Evolutionary conservation across 2,113 vertebrate species (phyloP).

Genomic region (Reinhardtius hippoglossoides): DNA sequence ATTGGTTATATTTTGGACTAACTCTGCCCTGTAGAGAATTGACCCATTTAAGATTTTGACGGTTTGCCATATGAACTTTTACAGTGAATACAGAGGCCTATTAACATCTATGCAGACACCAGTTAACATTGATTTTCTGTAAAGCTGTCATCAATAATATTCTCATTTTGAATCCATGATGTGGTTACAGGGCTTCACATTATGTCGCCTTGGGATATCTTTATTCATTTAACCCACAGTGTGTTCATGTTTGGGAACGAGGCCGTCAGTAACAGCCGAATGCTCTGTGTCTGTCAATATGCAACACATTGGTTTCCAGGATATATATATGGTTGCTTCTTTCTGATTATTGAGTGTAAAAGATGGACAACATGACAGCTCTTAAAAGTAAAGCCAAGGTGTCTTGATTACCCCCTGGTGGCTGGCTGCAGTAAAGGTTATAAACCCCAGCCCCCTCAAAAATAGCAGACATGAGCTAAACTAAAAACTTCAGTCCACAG

Average conservation of each 20-base stretch:
- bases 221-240: not conserved
- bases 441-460: not conserved
- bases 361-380: not conserved
- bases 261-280: not conserved
- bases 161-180: not conserved
- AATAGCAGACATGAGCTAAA: not conserved
- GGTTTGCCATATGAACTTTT: conserved; percentile 10
- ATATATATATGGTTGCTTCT: no score
- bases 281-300: not conserved
- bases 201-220: not conserved
- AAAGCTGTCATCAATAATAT: not conserved
- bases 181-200: not conserved
- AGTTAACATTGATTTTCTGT: not conserved
- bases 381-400: not conserved
- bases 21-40: not conserved
- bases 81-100: not conserved
- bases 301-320: not conserved
- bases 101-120: not conserved
- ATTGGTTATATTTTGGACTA: conserved; percentile 20
- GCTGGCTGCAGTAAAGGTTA: not conserved
- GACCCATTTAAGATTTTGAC: not conserved
- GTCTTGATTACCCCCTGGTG: no score
- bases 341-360: not conserved
- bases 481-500: not conserved
- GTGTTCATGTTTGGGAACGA: not conserved